Conservation (phyloP, 2,888 invertebrate species). For the Peribatodes rhomboidaria region DNA sequence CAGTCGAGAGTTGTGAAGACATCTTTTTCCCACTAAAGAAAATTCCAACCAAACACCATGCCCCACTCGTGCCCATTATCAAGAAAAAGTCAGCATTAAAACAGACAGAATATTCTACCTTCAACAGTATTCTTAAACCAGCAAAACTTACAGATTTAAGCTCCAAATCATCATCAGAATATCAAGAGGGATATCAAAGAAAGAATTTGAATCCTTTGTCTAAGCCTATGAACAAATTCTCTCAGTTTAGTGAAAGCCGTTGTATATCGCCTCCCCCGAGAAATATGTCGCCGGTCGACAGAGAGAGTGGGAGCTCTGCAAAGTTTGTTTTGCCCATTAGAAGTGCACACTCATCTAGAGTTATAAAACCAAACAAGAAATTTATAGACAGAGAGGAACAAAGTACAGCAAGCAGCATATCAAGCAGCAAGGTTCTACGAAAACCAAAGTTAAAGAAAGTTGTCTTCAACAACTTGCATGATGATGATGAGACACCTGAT, state of each 20-base stretch:
- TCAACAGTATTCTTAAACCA: conserved; percentile 87
- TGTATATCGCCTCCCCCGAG: conserved; percentile 81
- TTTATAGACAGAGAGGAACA: conserved; percentile 90
- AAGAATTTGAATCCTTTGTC: conserved; percentile 81
- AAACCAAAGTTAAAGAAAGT: conserved; percentile 81
- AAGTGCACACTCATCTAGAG: conserved; percentile 94
- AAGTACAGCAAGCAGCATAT: conserved; percentile 62
- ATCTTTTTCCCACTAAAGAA: conserved; percentile 85
- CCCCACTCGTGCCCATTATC: conserved; percentile 88
- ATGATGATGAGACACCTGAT: conserved; percentile 65
- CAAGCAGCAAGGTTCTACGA: conserved; percentile 79
- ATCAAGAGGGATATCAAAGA: conserved; percentile 80
- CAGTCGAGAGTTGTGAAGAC: conserved; percentile 88
- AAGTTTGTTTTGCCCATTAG: conserved; percentile 93
- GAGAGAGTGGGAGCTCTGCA: conserved; percentile 67
- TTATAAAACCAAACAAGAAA: conserved; percentile 95
- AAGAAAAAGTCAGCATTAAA: conserved; percentile 88
- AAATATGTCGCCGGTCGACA: conserved; percentile 74
- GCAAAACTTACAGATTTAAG: conserved; percentile 88
- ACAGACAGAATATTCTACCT: conserved; percentile 85
- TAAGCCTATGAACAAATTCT: conserved; percentile 80
- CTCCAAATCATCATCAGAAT: conserved; percentile 84
- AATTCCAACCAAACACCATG: conserved; percentile 86
- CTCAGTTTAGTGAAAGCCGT: conserved; percentile 78
- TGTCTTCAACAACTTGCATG: conserved; percentile 78